Percentiles rank a stretch among this genome's conserved stretches.
Evolutionary conservation across 2,797 vertebrate species (phyloP).

Genomic region (Gallinago stenura): DNA sequence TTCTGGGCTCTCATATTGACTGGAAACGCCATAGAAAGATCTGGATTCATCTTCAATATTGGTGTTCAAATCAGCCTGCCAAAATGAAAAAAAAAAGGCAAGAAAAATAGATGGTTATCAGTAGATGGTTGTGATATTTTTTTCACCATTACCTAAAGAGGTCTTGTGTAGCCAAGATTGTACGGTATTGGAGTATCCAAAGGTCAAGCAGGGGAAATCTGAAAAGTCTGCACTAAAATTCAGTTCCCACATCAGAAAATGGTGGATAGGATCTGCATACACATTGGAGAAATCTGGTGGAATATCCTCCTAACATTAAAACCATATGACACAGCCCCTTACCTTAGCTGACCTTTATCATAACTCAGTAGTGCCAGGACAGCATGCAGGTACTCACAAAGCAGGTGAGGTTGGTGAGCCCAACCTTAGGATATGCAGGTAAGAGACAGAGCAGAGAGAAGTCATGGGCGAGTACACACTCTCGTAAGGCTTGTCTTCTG

Average conservation of each 20-base stretch:
- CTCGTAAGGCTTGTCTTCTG: background rate
- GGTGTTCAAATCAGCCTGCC: conserved; percentile 92
- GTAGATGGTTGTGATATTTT: background rate
- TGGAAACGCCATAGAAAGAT: conserved; percentile 96
- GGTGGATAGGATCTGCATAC: background rate
- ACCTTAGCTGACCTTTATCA: background rate
- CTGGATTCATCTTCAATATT: conserved; percentile 92
- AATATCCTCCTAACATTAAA: background rate
- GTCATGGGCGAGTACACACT: background rate
- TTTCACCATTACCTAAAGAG: background rate
- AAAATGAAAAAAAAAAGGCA: background rate
- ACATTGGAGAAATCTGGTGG: background rate
- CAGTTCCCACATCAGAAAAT: background rate
- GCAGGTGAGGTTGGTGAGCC: background rate
- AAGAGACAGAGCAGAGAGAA: background rate
- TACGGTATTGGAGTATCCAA: background rate
- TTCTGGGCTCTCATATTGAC: conserved; percentile 94
- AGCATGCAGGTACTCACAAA: background rate
- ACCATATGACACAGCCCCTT: background rate
- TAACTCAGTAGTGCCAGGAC: background rate
- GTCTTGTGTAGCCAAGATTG: background rate
- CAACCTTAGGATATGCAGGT: background rate
- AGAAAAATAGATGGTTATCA: background rate
- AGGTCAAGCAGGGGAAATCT: background rate
- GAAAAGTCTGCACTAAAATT: background rate